Evolutionary conservation across 1,140 invertebrate genomes (phyloP), one percentile per base, ranked within the genome.

Genomic region (Solen grandis): DNA sequence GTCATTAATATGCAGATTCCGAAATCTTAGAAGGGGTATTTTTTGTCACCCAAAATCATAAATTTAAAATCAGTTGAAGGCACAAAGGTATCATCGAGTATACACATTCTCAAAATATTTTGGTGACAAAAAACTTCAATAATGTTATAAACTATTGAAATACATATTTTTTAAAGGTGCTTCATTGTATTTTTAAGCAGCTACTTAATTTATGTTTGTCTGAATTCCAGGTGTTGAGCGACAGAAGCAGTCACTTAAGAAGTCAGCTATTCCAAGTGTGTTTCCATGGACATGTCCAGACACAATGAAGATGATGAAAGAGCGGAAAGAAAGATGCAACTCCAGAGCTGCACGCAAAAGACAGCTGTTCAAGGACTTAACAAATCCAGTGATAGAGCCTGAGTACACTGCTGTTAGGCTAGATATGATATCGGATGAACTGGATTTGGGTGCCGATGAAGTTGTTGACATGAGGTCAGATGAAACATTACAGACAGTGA

Each of bases 201-300:
- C n/a, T 10, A 10, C 19, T 46, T 46, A 10, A 19, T 46, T 46
- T 46, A 19, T 46, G 41, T n/a, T n/a, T n/a, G n/a, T n/a, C n/a
- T n/a, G n/a, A n/a, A n/a, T 36, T 63, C 25, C 60, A 63, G 60
- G 60, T 63, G 5, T 5, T 5, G 5, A 63, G 25, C 5, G 60
- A n/a, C 22, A 8, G 16, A 63, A 63, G 4, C 29, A 52, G 25
- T 14, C 19, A 68, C 27, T 68, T 5, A 68, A 68, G 41, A 68
- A 68, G n/a, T 14, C 38, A 22, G 65, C 65, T 50, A 46, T 50
- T 14, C 65, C 65, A 25, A 68, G 65, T 68, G 41, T 68, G 14
- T 68, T 68, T 68, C 36, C 65, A 1, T 69, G 65, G 65, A 50
- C 65, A 29, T 50, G 65, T 27, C 0, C 5, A 36, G 60, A 3